Base-by-base conservation (phyloP, 2,797 vertebrate genomes). In the Darevskia nairensis region DNA sequence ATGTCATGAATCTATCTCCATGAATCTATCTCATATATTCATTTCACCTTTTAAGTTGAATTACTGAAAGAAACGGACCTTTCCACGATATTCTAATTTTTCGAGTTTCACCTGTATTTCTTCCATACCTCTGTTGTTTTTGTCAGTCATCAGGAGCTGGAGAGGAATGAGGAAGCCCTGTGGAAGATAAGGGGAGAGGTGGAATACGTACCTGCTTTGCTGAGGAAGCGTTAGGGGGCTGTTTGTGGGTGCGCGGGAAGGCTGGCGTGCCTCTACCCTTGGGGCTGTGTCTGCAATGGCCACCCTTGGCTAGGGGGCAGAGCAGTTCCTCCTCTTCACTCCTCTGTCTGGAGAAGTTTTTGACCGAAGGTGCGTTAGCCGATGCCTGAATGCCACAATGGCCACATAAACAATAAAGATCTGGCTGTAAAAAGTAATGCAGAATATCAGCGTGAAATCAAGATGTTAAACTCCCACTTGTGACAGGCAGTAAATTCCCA, bases 401-500 rank as follows among this genome's bases (percentile, higher is more conserved):
- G 44, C 2, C 44, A 35, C 86, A 80, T 89, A 87, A 92, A 88
- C 77, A 79, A 86, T 83, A 82, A 61, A 88, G 91, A 71, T 80
- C 84, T 25, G 1, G 90, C 75, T 81, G 83, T 93, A 88, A 94
- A 96, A 92, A 0, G 25, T 82, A 87, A 93, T 72, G 92, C 90
- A 85, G 90, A 91, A 92, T 87, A 91, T 82, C 94, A 86, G 90
- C 11, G 35, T 91, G 95, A 92, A 94, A 94, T 90, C 0, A 89
- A 94, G 94, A 93, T 90, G 90, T 92, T 90, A 88, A 96, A 93
- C 80, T 89, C 92, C 87, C 78, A 72, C 86, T 76, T 23, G 87
- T 80, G 92, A 84, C 89, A 77, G 91, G 86, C 89, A 76, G 72
- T 92, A 88, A 88, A 93, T 90, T 86, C 90, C 88, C 86, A 92